phyloP scores from a whole-genome alignment of 2,888 invertebrate species.

The Ectobius pallidus region DNA sequence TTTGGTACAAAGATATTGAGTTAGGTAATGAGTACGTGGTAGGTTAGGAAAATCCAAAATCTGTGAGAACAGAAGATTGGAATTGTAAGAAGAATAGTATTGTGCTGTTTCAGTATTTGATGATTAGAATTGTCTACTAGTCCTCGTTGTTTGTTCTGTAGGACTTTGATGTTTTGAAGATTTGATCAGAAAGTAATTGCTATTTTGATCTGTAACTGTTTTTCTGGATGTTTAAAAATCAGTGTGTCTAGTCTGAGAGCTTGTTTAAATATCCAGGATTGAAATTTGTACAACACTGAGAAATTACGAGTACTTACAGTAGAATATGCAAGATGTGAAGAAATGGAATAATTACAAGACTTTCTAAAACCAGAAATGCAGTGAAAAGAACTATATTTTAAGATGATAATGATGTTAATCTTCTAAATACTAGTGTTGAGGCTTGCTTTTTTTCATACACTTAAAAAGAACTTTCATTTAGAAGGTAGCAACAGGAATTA shows the following conservation, averaged over 20 bases:
- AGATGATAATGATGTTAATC: no score
- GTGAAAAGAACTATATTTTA: no score
- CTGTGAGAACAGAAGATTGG: not conserved
- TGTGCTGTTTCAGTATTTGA: not conserved
- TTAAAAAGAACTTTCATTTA: no score
- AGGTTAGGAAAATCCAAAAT: not conserved
- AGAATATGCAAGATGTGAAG: no score
- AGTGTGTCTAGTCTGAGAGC: not conserved
- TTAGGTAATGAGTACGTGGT: not conserved
- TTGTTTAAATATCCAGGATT: not conserved
- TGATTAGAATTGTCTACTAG: not conserved
- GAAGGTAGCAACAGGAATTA: no score
- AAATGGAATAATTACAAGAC: no score
- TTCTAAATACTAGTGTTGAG: no score
- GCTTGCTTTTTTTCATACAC: no score
- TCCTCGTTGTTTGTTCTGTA: slow-evolving; percentile 1
- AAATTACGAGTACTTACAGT: no score
- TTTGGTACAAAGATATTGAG: not conserved
- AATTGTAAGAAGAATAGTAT: not conserved
- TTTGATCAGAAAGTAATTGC: not conserved
- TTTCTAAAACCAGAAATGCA: no score
- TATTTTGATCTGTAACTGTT: not conserved
- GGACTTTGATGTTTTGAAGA: not conserved
- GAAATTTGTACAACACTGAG: not conserved
- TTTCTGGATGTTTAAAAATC: not conserved